These are phyloP conservation scores for Acromyrmex charruanus DNA, from an alignment of 1,140 invertebrate genomes.

Conservation along the genomic window DNA sequence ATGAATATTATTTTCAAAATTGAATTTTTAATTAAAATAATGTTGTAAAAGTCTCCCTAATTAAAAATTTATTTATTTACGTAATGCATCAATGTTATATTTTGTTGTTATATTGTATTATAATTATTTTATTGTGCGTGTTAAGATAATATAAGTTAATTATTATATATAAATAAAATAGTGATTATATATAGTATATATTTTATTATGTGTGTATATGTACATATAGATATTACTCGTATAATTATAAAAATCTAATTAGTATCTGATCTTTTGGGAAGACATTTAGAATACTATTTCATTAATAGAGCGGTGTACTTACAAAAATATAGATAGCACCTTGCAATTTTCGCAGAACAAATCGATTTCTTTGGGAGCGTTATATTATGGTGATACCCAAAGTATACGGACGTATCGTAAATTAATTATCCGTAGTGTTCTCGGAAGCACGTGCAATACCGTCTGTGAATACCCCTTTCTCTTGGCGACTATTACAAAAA, in stretches of 20 bases:
- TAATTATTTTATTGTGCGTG: background rate
- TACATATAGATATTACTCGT: background rate
- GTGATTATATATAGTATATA: too few relatives aligned
- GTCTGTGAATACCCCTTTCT: background rate
- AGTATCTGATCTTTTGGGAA: background rate
- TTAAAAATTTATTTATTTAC: background rate
- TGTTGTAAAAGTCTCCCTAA: background rate
- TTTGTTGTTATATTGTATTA: background rate
- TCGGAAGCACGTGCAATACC: background rate
- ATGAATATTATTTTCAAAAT: too few relatives aligned
- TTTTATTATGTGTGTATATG: too few relatives aligned
- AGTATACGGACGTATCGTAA: slow-evolving; percentile 19
- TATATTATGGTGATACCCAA: background rate
- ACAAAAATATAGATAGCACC: background rate
- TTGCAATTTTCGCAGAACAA: slow-evolving; percentile 9
- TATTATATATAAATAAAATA: too few relatives aligned
- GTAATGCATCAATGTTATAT: background rate
- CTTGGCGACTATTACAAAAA: slow-evolving; percentile 50
- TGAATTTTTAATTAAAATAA: too few relatives aligned
- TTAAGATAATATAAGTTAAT: background rate
- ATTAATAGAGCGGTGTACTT: background rate
- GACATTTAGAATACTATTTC: background rate
- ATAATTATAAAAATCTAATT: background rate
- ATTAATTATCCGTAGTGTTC: slow-evolving; percentile 49
- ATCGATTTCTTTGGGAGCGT: slow-evolving; percentile 3